A percentile compares a stretch with the other conserved stretches of the same genome.
Conservation (phyloP, 2,888 invertebrate species). For the Marronus borbonicus region DNA sequence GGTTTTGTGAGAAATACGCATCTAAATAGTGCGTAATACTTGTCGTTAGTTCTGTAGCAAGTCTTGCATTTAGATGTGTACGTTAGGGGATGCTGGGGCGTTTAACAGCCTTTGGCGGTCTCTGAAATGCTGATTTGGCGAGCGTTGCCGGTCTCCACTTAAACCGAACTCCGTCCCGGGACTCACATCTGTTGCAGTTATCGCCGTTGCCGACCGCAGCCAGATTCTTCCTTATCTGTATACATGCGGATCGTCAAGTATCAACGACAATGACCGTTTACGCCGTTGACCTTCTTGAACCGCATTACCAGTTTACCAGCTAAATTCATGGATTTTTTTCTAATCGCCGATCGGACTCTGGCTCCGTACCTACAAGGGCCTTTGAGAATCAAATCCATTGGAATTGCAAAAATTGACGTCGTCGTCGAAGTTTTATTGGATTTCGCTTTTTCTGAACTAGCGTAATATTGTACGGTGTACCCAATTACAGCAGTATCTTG, state of each 20-base stretch:
- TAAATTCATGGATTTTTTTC: slow-evolving; percentile 45
- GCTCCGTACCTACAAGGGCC: background rate
- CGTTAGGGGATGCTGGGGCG: slow-evolving; percentile 61
- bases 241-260: slow-evolving; percentile 54
- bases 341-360: slow-evolving; percentile 5
- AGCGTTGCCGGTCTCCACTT: slow-evolving; percentile 59
- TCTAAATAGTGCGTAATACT: slow-evolving; percentile 62
- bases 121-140: slow-evolving; percentile 63
- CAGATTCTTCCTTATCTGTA: slow-evolving; percentile 58
- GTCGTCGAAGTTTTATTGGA: too few species aligned
- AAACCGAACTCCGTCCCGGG: slow-evolving; percentile 60
- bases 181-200: slow-evolving; percentile 63
- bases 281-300: slow-evolving; percentile 57
- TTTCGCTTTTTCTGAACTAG: too few species aligned
- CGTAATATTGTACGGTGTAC: too few species aligned
- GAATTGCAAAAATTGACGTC: slow-evolving; percentile 8
- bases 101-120: slow-evolving; percentile 61
- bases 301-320: slow-evolving; percentile 48
- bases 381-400: slow-evolving; percentile 23
- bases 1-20: slow-evolving; percentile 51
- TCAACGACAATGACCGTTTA: slow-evolving; percentile 59
- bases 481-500: too few species aligned
- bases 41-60: slow-evolving; percentile 61
- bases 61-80: slow-evolving; percentile 65
- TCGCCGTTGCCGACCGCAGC: slow-evolving; percentile 50